A percentile compares a stretch with the other conserved stretches of the same genome.
Evolutionary conservation across 2,113 vertebrate species (phyloP).

Genomic region (Budorcas taxicolor): DNA sequence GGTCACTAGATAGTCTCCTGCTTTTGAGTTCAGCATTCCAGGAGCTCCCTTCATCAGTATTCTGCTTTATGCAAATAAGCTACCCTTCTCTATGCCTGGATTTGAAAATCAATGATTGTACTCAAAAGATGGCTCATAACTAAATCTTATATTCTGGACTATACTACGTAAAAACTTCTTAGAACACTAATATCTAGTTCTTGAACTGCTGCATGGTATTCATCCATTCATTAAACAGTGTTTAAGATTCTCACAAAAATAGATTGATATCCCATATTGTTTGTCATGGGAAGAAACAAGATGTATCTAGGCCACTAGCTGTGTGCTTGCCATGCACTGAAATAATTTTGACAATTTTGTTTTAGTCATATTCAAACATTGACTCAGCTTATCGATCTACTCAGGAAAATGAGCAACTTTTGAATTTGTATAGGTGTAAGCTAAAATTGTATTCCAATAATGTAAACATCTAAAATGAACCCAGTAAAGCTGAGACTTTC

Average conservation of each 20-base stretch:
- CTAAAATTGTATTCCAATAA: background rate
- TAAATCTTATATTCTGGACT: background rate
- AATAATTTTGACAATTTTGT: slow-evolving; percentile 10
- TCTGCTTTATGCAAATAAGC: background rate
- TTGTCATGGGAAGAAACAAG: background rate
- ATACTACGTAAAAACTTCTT: background rate
- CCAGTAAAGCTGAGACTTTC: background rate
- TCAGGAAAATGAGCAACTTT: background rate
- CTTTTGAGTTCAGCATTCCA: background rate
- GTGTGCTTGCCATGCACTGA: background rate
- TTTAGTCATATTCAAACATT: background rate
- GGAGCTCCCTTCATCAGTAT: background rate
- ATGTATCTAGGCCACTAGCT: background rate
- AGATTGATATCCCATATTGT: background rate
- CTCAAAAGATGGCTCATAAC: background rate
- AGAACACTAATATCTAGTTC: background rate
- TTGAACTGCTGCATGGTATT: background rate
- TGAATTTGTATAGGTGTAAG: background rate
- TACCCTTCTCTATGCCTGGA: background rate
- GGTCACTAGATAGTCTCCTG: background rate
- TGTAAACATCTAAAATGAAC: background rate
- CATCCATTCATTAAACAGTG: background rate
- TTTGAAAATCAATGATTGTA: background rate
- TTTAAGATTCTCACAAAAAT: background rate
- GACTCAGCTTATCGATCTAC: background rate